Percentiles rank a stretch among this genome's conserved stretches.
phyloP scores from a whole-genome alignment of 2,797 vertebrate genomes.

The Champsocephalus gunnari region DNA sequence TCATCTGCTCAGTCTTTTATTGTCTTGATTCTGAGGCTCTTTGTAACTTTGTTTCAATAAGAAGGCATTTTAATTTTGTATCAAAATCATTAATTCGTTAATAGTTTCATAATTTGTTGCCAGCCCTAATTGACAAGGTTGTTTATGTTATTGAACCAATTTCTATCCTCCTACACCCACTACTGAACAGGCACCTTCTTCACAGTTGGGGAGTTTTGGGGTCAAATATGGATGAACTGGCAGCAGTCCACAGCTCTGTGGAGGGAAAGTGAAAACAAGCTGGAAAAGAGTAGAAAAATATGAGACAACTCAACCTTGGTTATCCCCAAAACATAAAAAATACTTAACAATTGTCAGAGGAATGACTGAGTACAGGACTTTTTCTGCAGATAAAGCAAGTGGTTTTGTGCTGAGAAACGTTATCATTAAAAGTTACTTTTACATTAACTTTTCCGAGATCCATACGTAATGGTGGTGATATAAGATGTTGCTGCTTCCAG shows the following conservation, averaged over 20 bases:
- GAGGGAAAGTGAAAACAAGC: not conserved
- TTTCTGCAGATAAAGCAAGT: slow-evolving; percentile 3
- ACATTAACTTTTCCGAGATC: not conserved
- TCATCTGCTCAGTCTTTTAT: slow-evolving; percentile 26
- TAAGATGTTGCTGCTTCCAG: slow-evolving; percentile 9
- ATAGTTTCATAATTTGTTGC: slow-evolving; percentile 4
- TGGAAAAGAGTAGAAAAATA: too few species aligned
- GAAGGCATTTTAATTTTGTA: slow-evolving; percentile 8
- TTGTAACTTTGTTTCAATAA: slow-evolving; percentile 7
- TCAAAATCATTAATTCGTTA: slow-evolving; percentile 1
- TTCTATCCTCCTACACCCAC: not conserved
- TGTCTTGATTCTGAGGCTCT: not conserved
- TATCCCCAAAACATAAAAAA: not conserved
- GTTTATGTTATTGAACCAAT: not conserved
- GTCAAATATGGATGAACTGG: slow-evolving; percentile 23
- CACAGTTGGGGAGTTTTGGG: slow-evolving; percentile 3
- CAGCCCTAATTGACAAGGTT: not conserved
- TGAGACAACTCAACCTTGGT: slow-evolving; percentile 17
- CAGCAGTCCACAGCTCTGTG: not conserved
- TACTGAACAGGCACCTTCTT: not conserved
- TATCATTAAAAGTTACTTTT: not conserved
- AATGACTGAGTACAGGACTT: not conserved
- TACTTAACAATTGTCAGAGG: slow-evolving; percentile 2
- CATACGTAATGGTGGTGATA: slow-evolving; percentile 23
- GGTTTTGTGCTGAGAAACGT: slow-evolving; percentile 23